Base-by-base conservation (phyloP, 2,888 invertebrate genomes). In the Lasioglossum malachurum region DNA sequence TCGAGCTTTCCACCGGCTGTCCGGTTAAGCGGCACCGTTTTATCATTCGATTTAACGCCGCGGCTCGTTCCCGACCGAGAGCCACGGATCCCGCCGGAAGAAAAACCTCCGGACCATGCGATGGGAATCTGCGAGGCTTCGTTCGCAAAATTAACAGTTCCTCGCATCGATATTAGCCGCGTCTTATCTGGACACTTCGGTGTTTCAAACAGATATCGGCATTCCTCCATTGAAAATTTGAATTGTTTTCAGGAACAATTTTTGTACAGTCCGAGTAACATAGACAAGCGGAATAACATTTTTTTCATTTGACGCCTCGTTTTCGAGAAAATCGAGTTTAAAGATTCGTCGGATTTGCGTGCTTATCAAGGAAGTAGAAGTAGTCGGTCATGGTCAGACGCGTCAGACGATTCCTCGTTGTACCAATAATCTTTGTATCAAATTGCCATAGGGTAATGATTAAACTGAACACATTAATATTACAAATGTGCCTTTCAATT, bases 21-120 rank as follows among this genome's bases (percentile, higher is more conserved):
- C 35, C 53, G n/a, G 49, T 27, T 49, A 53, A 71, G 35, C 49
- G n/a, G 53, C 57, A 41, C 69, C 49, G 77, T 46, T 67, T 35
- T 49, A 38, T 49, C 31, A 38, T 67, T 78, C 67, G 77, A 77
- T 67, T 77, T 46, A 67, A 49, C 67, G 67, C 31, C 46, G 67
- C 8, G 23, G 19, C 44, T 27, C 77, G 77, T 49, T 73, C 27
- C 4, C 35, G 19, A n/a, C 38, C 38, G 35, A 19, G 16, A 35
- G 5, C 31, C 10, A 23, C 38, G 38, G 12, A 38, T 41, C 35
- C 69, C 2, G 64, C n/a, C n/a, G 67, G 35, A 31, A 35, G 67
- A 35, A 67, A 67, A 67, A 35, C 35, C 35, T 35, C 35, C 35
- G 35, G 35, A 35, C 46, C 16, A 16, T 16, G 1, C 31, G 19